Conservation (phyloP, 2,888 invertebrate genomes). For the Meloe dianella region DNA sequence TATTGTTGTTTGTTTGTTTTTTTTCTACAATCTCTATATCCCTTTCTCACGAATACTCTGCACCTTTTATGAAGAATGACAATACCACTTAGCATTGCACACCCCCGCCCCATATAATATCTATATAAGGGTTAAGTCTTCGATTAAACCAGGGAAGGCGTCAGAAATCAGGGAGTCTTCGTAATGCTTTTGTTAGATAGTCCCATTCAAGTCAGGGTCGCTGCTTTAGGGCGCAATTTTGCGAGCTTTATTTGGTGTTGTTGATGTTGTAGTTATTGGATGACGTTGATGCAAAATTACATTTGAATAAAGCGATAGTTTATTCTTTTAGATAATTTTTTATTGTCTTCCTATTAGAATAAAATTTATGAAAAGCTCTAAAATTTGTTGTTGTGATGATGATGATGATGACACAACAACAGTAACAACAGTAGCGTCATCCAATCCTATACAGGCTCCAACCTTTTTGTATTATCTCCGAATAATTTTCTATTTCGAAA, state of each 20-base stretch:
- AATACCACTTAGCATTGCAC: conserved; percentile 46
- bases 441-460: not conserved
- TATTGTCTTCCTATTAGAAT: not conserved
- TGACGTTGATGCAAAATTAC: not conserved
- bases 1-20: conserved; percentile 2
- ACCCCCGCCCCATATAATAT: conserved; percentile 36
- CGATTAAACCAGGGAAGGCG: conserved; percentile 53
- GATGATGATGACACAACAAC: not conserved
- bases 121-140: conserved; percentile 52
- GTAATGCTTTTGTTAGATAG: conserved; percentile 28
- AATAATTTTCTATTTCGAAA: conserved; percentile 50
- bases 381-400: not conserved
- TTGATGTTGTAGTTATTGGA: not conserved
- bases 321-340: not conserved
- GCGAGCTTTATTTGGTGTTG: conserved; percentile 1
- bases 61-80: conserved; percentile 42
- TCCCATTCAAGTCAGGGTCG: conserved; percentile 28
- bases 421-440: not conserved
- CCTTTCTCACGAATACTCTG: conserved; percentile 1
- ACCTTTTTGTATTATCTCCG: conserved; percentile 26
- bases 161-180: conserved; percentile 47
- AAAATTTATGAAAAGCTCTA: not conserved
- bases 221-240: conserved; percentile 13
- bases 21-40: not conserved
- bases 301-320: not conserved